These are phyloP conservation scores for Piprites chloris DNA, from an alignment of 2,113 vertebrate species.

Conservation along the genomic window DNA sequence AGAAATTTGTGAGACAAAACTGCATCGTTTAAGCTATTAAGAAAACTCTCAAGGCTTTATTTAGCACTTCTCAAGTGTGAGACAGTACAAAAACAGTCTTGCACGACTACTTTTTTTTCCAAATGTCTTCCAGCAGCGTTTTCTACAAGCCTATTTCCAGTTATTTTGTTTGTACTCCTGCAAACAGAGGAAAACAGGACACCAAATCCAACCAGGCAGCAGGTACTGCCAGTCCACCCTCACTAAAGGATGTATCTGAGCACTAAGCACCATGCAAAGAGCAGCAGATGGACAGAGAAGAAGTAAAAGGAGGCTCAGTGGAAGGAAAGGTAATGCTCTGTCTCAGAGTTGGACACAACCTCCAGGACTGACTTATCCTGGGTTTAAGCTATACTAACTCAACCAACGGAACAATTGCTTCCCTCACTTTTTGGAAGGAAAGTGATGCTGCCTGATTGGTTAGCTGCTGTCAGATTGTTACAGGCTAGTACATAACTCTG, in stretches of 20 bases:
- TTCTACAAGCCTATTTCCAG: background rate
- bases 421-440: background rate
- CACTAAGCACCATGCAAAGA: background rate
- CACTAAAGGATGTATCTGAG: background rate
- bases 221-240: background rate
- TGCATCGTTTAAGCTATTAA: background rate
- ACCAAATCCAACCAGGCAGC: background rate
- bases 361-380: background rate
- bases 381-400: background rate
- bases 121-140: background rate
- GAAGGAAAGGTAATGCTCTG: background rate
- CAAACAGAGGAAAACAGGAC: background rate
- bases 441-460: background rate
- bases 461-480: background rate
- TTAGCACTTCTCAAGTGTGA: background rate
- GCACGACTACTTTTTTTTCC: background rate
- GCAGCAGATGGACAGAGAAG: background rate
- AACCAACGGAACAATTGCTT: background rate
- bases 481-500: background rate
- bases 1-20: background rate
- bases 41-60: background rate
- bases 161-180: background rate
- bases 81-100: background rate
- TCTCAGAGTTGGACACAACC: background rate
- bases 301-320: background rate